Evolutionary conservation across 1,140 invertebrate genomes (phyloP).

Genomic region (Pectinophora gossypiella): DNA sequence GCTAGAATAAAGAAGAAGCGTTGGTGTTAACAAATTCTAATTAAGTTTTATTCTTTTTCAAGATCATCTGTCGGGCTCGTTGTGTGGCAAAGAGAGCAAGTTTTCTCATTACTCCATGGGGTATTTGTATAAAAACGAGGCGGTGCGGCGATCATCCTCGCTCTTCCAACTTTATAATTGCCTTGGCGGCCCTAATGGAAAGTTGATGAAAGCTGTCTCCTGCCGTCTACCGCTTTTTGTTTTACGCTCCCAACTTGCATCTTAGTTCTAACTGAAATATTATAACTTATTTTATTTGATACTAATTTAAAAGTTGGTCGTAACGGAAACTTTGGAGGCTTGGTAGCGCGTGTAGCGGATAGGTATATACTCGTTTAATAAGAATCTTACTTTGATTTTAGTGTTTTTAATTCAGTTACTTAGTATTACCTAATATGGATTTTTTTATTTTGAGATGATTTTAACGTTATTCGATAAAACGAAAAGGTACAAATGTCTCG

Average conservation of each 20-base stretch:
- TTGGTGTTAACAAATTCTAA: slow-evolving; percentile 47
- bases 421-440: no score
- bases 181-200: slow-evolving; percentile 65
- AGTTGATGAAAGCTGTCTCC: slow-evolving; percentile 67
- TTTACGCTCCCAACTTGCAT: slow-evolving; percentile 50
- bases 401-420: no score
- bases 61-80: slow-evolving; percentile 54
- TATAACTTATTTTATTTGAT: slow-evolving; percentile 2
- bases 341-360: no score
- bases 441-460: no score
- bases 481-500: no score
- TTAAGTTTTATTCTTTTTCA: slow-evolving; percentile 50
- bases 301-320: background rate
- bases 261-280: slow-evolving; percentile 5
- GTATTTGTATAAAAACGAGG: slow-evolving; percentile 65
- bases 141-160: slow-evolving; percentile 37
- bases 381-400: no score
- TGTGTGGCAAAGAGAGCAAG: slow-evolving; percentile 43
- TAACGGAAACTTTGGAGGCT: background rate
- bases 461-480: no score
- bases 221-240: slow-evolving; percentile 44
- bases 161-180: slow-evolving; percentile 66
- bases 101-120: slow-evolving; percentile 68
- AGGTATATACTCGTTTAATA: no score
- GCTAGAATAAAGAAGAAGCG: slow-evolving; percentile 12